Percentiles rank a stretch among this genome's conserved stretches.
Evolutionary conservation across 2,797 vertebrate genomes (phyloP).

Genomic region (Lophius americanus): DNA sequence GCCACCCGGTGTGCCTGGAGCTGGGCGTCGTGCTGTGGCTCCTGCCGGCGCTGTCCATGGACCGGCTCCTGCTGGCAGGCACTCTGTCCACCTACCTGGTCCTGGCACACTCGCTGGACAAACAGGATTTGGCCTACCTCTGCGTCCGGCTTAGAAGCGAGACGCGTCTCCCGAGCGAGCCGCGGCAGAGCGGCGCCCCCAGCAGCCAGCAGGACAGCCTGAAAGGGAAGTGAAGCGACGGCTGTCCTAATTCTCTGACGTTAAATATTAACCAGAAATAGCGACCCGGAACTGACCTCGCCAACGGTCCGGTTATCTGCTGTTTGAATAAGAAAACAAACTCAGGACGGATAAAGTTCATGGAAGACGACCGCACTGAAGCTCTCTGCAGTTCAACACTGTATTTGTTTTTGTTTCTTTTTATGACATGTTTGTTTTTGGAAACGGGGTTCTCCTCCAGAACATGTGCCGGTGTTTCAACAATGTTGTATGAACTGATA

Average conservation of each 20-base stretch:
- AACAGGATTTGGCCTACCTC: constrained; percentile 88
- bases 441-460: neutral
- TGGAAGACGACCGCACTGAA: constrained; percentile 1
- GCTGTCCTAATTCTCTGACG: neutral
- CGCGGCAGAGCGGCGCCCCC: constrained; percentile 7
- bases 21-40: constrained; percentile 88
- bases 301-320: neutral
- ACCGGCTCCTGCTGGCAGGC: constrained; percentile 86
- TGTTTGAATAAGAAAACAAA: neutral
- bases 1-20: constrained; percentile 91
- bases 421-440: constrained; percentile 1
- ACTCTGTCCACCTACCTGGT: constrained; percentile 85
- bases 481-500: neutral
- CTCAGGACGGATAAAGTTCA: neutral
- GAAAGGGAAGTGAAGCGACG: constrained; percentile 64
- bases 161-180: constrained; percentile 78
- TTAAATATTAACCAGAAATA: constrained; percentile 2
- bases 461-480: neutral
- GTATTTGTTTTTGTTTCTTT: neutral
- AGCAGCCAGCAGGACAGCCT: constrained; percentile 10
- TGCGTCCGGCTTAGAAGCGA: constrained; percentile 84
- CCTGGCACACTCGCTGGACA: constrained; percentile 88
- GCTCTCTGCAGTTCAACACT: constrained; percentile 8
- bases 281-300: constrained; percentile 1
- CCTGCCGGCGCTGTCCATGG: constrained; percentile 87